phyloP scores from a whole-genome alignment of 2,113 vertebrate genomes.

The Turnix velox region DNA sequence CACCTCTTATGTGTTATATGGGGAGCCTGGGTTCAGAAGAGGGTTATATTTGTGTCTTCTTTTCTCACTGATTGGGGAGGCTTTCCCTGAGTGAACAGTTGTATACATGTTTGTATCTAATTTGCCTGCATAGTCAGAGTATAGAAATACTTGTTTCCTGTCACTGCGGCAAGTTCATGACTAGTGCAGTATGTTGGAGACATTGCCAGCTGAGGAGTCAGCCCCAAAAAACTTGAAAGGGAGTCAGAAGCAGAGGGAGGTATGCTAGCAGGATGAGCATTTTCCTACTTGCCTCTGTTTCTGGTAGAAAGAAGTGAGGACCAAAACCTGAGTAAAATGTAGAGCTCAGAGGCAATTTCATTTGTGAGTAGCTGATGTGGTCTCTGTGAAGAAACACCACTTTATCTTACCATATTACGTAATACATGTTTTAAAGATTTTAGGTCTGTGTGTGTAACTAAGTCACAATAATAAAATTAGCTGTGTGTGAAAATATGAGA shows the following conservation, averaged over 20 bases:
- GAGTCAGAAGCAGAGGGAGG: not conserved
- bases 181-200: not conserved
- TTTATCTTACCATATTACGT: not conserved
- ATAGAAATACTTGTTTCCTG: not conserved
- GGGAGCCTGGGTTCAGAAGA: not conserved
- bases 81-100: not conserved
- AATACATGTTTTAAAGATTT: not conserved
- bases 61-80: not conserved
- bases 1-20: not conserved
- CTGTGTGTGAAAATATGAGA: not conserved
- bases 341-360: not conserved
- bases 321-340: not conserved
- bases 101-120: not conserved
- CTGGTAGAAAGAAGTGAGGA: not conserved
- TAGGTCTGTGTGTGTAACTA: not conserved
- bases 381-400: not conserved
- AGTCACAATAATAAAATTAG: not conserved
- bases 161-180: not conserved
- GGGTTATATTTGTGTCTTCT: not conserved
- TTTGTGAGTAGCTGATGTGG: not conserved
- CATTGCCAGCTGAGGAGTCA: not conserved
- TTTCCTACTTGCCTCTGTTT: not conserved
- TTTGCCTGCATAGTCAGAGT: not conserved
- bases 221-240: not conserved
- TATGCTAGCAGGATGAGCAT: not conserved